Percentiles rank a stretch among this genome's conserved stretches.
Conservation (phyloP, 2,797 vertebrate genomes). For the Esox masquinongy region DNA sequence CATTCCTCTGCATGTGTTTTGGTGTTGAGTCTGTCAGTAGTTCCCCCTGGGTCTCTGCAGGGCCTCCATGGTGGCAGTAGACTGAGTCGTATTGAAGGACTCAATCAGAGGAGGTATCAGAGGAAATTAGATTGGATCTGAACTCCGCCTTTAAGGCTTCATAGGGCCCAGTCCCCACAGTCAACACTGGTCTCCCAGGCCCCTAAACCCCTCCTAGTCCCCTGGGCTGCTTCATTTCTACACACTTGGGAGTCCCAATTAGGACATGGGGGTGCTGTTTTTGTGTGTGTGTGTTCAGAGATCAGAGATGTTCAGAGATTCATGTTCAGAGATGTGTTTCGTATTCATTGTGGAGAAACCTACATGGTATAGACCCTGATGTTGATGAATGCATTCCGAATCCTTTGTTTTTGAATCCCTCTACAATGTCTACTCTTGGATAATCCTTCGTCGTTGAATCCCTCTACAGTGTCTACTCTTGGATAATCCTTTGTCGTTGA, state of each 20-base stretch:
- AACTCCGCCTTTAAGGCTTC: conserved; percentile 30
- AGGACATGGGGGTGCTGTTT: background rate
- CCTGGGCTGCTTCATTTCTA: conserved; percentile 7
- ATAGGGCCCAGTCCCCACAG: background rate
- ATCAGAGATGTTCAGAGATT: too few relatives aligned
- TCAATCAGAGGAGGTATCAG: conserved; percentile 54
- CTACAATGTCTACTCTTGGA: conserved; percentile 85
- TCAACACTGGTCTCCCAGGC: conserved; percentile 4
- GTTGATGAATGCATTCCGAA: background rate
- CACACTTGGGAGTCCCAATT: background rate
- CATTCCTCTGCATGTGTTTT: conserved; percentile 10
- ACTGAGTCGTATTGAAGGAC: conserved; percentile 46
- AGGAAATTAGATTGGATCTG: conserved; percentile 36
- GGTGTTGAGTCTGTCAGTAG: conserved; percentile 24
- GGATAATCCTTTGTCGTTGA: too few relatives aligned
- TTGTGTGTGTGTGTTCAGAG: background rate
- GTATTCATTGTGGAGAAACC: background rate
- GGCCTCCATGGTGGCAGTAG: conserved; percentile 38
- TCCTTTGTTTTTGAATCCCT: background rate
- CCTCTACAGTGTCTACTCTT: conserved; percentile 83
- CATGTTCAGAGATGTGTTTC: too few relatives aligned
- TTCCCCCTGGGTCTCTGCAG: conserved; percentile 31
- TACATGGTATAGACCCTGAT: background rate
- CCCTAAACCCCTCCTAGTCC: background rate
- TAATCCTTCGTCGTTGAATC: too few relatives aligned